Base-by-base conservation (phyloP, 2,888 invertebrate species). In the Timema podura region DNA sequence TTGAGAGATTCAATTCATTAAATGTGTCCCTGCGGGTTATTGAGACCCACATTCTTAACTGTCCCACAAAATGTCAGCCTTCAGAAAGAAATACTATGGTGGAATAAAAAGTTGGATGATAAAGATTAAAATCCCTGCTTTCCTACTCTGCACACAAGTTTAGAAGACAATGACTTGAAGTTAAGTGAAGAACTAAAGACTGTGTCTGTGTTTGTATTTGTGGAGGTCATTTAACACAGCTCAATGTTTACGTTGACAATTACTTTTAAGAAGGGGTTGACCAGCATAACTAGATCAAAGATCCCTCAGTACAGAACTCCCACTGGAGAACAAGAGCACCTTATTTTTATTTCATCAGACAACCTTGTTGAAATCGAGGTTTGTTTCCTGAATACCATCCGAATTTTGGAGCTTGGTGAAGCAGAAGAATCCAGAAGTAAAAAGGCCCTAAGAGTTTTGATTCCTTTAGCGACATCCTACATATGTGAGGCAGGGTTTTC, bases 41-140 rank as follows among this genome's bases (percentile, higher is more conserved):
- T n/a, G n/a, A n/a, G n/a, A n/a, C n/a, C n/a, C n/a, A 59, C 59
- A 59, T 59, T 59, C 59, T 59, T 30, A 59, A 59, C 59, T 59
- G n/a, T 59, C n/a, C n/a, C 8, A 59, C 9, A 59, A 59, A n/a
- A 59, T 59, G n/a, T 59, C 59, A 59, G n/a, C 8, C 59, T 59
- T 59, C 59, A 10, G 59, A 59, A 59, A 59, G 8, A 59, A 59
- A 59, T 59, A 59, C 59, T 59, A 59, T 59, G n/a, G 59, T 10
- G 9, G 59, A 59, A 7, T 9, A n/a, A 59, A 59, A 59, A n/a
- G n/a, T n/a, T n/a, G n/a, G n/a, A n/a, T n/a, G n/a, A n/a, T n/a
- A n/a, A n/a, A n/a, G n/a, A n/a, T n/a, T n/a, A n/a, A n/a, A n/a
- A n/a, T n/a, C n/a, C n/a, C n/a, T 59, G 8, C 7, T 10, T n/a